These are phyloP conservation scores for Panagrolaimus sp. DNA, from an alignment of 1,140 invertebrate genomes.

Conservation along the genomic window DNA sequence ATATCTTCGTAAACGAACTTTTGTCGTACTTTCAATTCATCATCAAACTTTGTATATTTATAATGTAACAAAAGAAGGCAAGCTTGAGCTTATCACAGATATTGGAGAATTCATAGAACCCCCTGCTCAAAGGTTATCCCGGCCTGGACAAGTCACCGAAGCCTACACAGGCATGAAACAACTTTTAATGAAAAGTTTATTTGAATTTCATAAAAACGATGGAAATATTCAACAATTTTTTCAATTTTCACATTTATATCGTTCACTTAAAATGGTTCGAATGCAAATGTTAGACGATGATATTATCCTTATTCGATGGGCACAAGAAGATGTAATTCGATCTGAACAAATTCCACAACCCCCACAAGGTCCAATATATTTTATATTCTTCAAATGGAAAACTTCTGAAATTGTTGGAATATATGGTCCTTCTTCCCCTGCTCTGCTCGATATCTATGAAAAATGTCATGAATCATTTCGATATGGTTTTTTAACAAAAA, in stretches of 20 bases:
- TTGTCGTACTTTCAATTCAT: slow-evolving; percentile 41
- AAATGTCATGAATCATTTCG: background rate
- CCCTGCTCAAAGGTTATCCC: background rate
- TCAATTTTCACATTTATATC: background rate
- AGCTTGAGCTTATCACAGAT: slow-evolving; percentile 23
- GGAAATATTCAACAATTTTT: background rate
- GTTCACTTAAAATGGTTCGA: background rate
- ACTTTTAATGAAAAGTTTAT: slow-evolving; percentile 6
- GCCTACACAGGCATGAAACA: background rate
- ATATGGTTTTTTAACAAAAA: slow-evolving; percentile 5
- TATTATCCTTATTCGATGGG: background rate
- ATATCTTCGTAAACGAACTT: slow-evolving; percentile 37
- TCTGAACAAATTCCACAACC: background rate
- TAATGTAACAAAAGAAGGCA: slow-evolving; percentile 21
- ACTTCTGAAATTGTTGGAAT: background rate
- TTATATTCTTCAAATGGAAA: background rate
- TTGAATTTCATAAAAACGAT: background rate
- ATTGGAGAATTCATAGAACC: slow-evolving; percentile 26
- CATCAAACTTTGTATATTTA: slow-evolving; percentile 46
- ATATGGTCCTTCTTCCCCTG: background rate
- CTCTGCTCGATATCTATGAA: background rate
- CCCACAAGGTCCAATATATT: background rate
- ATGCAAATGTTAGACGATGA: background rate
- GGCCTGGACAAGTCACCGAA: background rate
- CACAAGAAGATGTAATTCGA: background rate